Percentiles rank a stretch among this genome's conserved stretches.
These are phyloP conservation scores for Akabosia matsudoensis DNA, from an alignment of 1,140 invertebrate species.

Conservation along the genomic window DNA sequence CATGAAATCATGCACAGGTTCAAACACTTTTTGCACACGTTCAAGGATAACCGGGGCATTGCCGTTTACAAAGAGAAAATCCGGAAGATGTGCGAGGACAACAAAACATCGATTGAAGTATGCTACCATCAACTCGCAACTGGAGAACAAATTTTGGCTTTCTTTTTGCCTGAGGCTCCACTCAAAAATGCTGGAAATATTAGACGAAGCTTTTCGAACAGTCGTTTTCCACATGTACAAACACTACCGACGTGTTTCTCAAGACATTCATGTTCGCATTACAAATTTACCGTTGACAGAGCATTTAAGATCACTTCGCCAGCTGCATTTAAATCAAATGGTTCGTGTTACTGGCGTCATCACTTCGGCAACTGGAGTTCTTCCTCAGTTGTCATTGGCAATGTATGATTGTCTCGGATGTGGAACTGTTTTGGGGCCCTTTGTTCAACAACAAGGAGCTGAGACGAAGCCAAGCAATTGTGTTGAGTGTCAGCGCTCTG, in stretches of 20 bases:
- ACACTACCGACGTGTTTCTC: conserved; percentile 89
- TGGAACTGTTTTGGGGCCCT: conserved; percentile 90
- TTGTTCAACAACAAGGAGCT: conserved; percentile 84
- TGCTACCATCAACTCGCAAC: conserved; percentile 87
- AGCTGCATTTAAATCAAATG: conserved; percentile 92
- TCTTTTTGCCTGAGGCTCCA: conserved; percentile 95
- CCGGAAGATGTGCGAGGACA: conserved; percentile 85
- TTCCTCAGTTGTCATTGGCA: conserved; percentile 91
- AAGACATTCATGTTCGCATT: conserved; percentile 90
- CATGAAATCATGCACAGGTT: conserved; percentile 97
- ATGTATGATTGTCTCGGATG: conserved; percentile 98
- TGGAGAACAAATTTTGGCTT: conserved; percentile 88
- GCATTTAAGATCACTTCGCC: conserved; percentile 90
- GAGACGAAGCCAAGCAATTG: conserved; percentile 95
- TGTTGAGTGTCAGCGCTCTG: conserved; percentile 94
- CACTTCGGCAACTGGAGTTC: conserved; percentile 88
- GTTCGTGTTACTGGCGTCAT: conserved; percentile 92
- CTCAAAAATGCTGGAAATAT: conserved; percentile 91
- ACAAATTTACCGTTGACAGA: conserved; percentile 93
- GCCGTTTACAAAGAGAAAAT: conserved; percentile 92
- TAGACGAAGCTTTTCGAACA: conserved; percentile 87
- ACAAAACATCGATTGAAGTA: conserved; percentile 80
- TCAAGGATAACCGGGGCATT: conserved; percentile 78
- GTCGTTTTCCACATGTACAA: conserved; percentile 93
- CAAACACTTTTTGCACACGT: conserved; percentile 90